These are phyloP conservation scores for Saccostrea cuccullata DNA, from an alignment of 1,140 invertebrate genomes.

Conservation along the genomic window DNA sequence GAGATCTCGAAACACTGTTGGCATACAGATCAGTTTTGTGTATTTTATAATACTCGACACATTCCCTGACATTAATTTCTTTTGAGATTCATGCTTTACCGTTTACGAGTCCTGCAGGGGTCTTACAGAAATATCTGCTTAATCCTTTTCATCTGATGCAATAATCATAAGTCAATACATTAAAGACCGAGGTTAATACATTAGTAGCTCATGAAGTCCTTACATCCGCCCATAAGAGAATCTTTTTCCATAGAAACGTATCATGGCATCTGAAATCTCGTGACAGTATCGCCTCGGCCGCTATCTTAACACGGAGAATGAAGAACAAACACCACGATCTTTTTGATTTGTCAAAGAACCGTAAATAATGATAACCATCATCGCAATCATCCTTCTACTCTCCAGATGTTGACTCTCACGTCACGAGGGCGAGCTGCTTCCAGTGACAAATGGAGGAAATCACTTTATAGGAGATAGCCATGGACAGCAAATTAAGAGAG, in stretches of 20 bases:
- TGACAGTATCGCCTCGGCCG: not conserved
- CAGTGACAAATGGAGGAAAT: constrained; percentile 23
- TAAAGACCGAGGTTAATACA: constrained; percentile 11
- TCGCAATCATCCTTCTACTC: not conserved
- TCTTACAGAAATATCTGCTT: not conserved
- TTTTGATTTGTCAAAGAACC: constrained; percentile 3
- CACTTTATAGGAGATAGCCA: constrained; percentile 1
- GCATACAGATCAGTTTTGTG: no score
- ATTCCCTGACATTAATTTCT: not conserved
- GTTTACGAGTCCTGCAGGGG: not conserved
- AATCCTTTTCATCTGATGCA: constrained; percentile 31
- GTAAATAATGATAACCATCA: not conserved
- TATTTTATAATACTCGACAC: no score
- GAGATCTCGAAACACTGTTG: no score
- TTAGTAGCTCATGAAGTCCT: constrained; percentile 1
- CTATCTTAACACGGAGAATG: constrained; percentile 12
- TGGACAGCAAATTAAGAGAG: constrained; percentile 27
- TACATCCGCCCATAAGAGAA: not conserved
- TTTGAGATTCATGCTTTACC: not conserved
- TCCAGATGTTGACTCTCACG: not conserved
- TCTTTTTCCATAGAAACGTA: not conserved
- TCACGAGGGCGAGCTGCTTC: not conserved
- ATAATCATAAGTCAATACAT: constrained; percentile 33
- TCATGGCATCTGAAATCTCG: not conserved
- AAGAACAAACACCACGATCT: constrained; percentile 18